Evolutionary conservation across 2,113 vertebrate species (phyloP), one percentile per base, ranked within the genome.

Genomic region (Lota lota): DNA sequence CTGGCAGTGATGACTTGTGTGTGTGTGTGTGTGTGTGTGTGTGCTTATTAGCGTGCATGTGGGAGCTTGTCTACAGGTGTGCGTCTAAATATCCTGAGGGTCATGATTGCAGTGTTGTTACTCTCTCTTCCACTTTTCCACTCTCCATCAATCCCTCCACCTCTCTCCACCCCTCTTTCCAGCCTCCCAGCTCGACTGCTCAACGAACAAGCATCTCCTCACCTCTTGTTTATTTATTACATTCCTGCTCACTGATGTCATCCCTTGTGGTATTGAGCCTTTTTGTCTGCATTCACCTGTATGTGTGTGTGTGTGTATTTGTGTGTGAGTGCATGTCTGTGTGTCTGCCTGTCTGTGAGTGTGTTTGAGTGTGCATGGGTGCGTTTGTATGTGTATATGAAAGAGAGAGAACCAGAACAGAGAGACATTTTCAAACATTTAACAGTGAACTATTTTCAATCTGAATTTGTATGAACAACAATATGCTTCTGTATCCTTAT

Each of bases 221-320:
- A 47, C 10, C 40, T 47, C 10, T 33, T 12, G 12, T 47, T 47
- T 47, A 47, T 47, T 47, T 47, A 47, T 47, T 47, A 47, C 40
- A 47, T 47, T 47, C 40, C 40, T 47, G 40, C 40, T 47, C 40
- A 10, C 40, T 47, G 40, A 47, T 47, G 40, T 11, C 40, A 47
- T 14, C 6, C 40, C 40, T 47, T 14, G 10, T 12, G 40, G 40
- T 47, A 47, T 47, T 10, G 12, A 10, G 10, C 8, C 40, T 54
- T n/a, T 40, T 19, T 20, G 11, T 62, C 7, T 47, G 16, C 83
- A 68, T 71, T 86, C 75, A 83, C 66, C 63, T 86, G 77, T 83
- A 82, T 56, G 53, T 56, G 53, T 56, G 53, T 56, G 18, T 85
- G 81, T 77, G 70, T 74, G 77, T 57, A 70, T 40, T 77, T 74